Percentiles rank a stretch among this genome's conserved stretches.
phyloP scores from a whole-genome alignment of 2,797 vertebrate species.

The Hippocampus kuda region DNA sequence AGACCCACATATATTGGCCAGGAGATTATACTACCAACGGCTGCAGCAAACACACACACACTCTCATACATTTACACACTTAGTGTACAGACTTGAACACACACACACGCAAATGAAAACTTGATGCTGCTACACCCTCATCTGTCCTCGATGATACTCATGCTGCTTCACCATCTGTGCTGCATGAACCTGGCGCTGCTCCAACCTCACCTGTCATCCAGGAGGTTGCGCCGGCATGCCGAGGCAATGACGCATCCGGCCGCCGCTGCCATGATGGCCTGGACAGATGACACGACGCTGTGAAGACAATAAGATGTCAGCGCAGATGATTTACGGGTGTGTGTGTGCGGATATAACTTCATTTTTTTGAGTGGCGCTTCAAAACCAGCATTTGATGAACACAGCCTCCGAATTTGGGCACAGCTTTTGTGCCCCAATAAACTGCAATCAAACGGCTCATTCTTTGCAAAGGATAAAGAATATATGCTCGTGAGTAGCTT shows the following conservation, averaged over 20 bases:
- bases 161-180: too few species aligned
- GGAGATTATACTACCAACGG: background rate
- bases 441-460: too few species aligned
- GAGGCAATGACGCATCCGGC: slow-evolving; percentile 34
- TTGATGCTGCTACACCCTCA: background rate
- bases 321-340: too few species aligned
- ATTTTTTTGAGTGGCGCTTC: too few species aligned
- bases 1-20: background rate
- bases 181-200: background rate
- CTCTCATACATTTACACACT: too few species aligned
- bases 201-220: slow-evolving; percentile 49
- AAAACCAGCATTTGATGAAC: too few species aligned
- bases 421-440: too few species aligned
- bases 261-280: slow-evolving; percentile 45
- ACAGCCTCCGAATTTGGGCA: too few species aligned
- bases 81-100: too few species aligned
- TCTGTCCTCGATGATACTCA: too few species aligned
- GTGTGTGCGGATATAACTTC: slow-evolving; percentile 1
- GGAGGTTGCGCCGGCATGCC: slow-evolving; percentile 41
- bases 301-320: slow-evolving; percentile 4
- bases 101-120: background rate
- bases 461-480: too few species aligned
- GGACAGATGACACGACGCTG: slow-evolving; percentile 49
- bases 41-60: background rate
- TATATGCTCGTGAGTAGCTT: too few species aligned